Evolutionary conservation across 2,113 vertebrate species (phyloP).

Genomic region (Microtus ochrogaster): DNA sequence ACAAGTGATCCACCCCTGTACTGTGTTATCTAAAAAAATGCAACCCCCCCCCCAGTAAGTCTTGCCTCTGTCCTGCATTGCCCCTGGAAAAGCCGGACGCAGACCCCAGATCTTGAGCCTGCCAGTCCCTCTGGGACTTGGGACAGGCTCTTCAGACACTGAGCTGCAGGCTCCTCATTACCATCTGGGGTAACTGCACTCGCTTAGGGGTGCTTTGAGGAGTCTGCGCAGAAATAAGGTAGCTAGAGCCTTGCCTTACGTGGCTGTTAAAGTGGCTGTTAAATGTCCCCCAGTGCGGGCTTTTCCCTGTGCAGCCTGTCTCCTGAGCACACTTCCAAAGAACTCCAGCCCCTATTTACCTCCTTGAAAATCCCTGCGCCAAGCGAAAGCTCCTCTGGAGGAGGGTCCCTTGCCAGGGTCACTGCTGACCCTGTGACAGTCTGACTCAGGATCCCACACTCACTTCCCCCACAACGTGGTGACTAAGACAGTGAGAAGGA

Average conservation of each 20-base stretch:
- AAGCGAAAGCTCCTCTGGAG: background rate
- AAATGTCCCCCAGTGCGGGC: background rate
- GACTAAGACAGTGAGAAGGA: background rate
- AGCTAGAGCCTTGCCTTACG: background rate
- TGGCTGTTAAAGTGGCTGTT: background rate
- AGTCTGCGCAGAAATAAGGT: background rate
- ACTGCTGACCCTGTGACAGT: background rate
- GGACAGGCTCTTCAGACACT: background rate
- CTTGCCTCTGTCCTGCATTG: background rate
- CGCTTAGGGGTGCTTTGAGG: background rate
- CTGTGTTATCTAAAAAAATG: background rate
- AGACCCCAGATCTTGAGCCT: background rate
- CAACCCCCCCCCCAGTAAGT: background rate
- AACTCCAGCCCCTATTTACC: background rate
- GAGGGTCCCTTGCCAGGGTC: background rate
- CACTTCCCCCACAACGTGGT: background rate
- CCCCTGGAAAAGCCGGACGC: background rate
- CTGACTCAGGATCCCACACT: no score
- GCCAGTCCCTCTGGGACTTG: background rate
- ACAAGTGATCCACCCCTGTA: background rate
- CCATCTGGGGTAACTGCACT: background rate
- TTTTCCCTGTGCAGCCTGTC: background rate
- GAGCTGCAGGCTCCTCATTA: background rate
- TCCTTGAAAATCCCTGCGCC: background rate
- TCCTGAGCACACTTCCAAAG: background rate